Evolutionary conservation across 1,140 invertebrate species (phyloP).

Genomic region (Drosophila nannoptera): DNA sequence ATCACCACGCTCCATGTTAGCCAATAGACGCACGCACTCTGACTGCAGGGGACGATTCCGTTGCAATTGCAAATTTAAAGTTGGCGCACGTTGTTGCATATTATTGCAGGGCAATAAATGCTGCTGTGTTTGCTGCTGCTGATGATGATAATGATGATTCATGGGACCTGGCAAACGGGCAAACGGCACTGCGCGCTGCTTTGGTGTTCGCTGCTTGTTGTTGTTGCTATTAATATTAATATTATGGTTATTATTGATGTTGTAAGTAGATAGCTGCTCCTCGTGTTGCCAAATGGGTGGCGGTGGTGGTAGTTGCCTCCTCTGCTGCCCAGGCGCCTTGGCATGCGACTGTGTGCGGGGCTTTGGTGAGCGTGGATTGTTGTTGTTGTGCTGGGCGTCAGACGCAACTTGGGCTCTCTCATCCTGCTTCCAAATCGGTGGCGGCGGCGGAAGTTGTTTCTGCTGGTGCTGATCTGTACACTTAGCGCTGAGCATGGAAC

Average conservation of each 20-base stretch:
- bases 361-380: slow-evolving; percentile 21
- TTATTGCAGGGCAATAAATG: slow-evolving; percentile 45
- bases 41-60: slow-evolving; percentile 34
- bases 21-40: slow-evolving; percentile 52
- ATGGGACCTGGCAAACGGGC: too few species aligned
- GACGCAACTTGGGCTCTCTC: not conserved
- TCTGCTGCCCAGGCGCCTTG: not conserved
- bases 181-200: too few species aligned
- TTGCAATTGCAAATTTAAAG: slow-evolving; percentile 36
- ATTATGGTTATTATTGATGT: slow-evolving; percentile 2
- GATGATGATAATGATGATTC: too few species aligned
- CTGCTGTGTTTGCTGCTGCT: slow-evolving; percentile 15
- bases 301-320: slow-evolving; percentile 1
- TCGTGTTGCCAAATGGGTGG: slow-evolving; percentile 34
- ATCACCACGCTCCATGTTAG: slow-evolving; percentile 26
- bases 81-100: slow-evolving; percentile 40
- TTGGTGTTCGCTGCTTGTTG: slow-evolving; percentile 8
- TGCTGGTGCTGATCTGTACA: slow-evolving; percentile 9
- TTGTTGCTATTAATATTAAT: too few species aligned
- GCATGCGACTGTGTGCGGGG: slow-evolving; percentile 8
- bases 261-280: slow-evolving; percentile 25
- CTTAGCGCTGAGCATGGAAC: slow-evolving; percentile 1
- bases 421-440: slow-evolving; percentile 15
- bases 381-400: not conserved
- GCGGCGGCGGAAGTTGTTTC: slow-evolving; percentile 1